Base-by-base conservation (phyloP, 2,888 invertebrate genomes). In the Beris morrisii region DNA sequence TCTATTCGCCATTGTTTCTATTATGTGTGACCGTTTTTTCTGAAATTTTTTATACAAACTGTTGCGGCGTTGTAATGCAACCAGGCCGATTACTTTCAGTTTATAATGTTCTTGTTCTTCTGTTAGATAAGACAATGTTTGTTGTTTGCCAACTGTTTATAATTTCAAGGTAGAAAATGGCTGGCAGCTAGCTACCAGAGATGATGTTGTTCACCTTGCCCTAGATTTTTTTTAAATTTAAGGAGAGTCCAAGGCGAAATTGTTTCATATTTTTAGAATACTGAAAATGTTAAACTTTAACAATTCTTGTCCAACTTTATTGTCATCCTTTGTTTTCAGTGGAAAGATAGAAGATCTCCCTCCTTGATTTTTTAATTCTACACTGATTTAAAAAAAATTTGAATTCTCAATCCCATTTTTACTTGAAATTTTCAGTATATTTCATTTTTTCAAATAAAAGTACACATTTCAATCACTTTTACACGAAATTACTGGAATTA, bases 131-230 rank as follows among this genome's bases (percentile, higher is more conserved):
- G 44, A 56, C 44, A 56, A 22, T 22, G 22, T 22, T 22, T 22
- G 22, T 22, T 22, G 22, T 56, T 56, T 22, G 44, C 43, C 56
- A 56, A 30, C 31, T 59, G 46, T 48, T 59, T 59, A 59, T 38
- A 13, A 15, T 59, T 59, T 59, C 59, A 59, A 59, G 59, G 59
- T 32, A 59, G 50, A 59, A 48, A 59, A 15, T 50, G 31, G n/a
- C 59, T 30, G 59, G 31, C 32, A 50, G 59, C 59, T 13, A 50
- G 59, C 59, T 13, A 7, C 38, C 9, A 13, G 13, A 44, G 31
- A 9, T 48, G 13, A 50, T 59, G 7, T 59, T 22, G 5, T 22
- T 11, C 32, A 59, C 48, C 59, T 59, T 59, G 59, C 32, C 30
- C 59, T 48, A 4, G 32, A 48, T 59, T 59, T 48, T 13, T 46